These are phyloP conservation scores for Oxygymnocypris stewartii DNA, from an alignment of 2,113 vertebrate genomes.

Conservation along the genomic window DNA sequence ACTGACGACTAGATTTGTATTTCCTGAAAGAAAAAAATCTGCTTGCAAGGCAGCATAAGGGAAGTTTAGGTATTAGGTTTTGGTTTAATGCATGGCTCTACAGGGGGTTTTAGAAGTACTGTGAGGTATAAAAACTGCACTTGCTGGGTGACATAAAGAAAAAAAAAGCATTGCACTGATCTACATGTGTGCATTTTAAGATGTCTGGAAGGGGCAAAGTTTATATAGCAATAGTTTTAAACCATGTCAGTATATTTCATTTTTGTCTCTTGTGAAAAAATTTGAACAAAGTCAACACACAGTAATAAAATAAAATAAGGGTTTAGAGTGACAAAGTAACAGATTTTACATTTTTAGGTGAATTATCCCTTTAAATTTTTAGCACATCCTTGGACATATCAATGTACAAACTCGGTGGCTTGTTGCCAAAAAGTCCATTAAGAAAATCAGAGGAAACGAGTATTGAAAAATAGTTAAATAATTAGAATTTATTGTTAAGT, in stretches of 20 bases:
- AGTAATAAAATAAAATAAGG: too few relatives aligned
- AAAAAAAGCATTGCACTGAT: not conserved
- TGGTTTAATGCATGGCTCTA: not conserved
- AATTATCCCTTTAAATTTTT: too few relatives aligned
- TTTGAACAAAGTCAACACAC: not conserved
- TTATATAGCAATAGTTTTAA: not conserved
- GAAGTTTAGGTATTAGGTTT: not conserved
- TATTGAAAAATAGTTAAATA: too few relatives aligned
- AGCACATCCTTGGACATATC: too few relatives aligned
- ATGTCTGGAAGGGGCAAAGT: not conserved
- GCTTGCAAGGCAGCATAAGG: not conserved
- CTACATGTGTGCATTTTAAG: not conserved
- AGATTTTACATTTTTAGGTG: too few relatives aligned
- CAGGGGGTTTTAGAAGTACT: not conserved
- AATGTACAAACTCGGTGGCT: too few relatives aligned
- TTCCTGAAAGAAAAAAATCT: not conserved
- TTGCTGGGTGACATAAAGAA: not conserved
- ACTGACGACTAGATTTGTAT: not conserved
- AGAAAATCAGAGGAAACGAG: too few relatives aligned
- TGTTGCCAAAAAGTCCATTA: too few relatives aligned
- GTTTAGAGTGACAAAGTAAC: too few relatives aligned
- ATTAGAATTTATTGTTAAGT: too few relatives aligned
- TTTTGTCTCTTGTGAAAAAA: not conserved
- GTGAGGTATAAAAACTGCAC: not conserved
- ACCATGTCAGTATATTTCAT: not conserved